Evolutionary conservation across 2,888 invertebrate genomes (phyloP), one percentile per base, ranked within the genome.

Genomic region (Chrysolina americana): DNA sequence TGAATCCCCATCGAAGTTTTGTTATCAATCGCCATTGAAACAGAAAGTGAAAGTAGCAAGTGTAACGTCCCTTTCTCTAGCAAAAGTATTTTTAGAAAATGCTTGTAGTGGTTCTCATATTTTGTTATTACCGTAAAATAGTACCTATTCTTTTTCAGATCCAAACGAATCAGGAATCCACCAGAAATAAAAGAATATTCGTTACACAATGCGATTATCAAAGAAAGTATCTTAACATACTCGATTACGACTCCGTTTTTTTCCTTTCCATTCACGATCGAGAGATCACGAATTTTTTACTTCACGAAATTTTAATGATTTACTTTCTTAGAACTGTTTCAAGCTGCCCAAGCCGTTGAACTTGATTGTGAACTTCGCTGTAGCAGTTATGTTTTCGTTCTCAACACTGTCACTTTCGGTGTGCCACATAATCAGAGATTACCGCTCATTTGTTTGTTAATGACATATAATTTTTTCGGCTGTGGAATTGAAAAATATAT

Each of bases 271-370:
- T 59, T 59, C 28, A 28, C 59, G 36, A 50, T 19, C 50, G 9
- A 19, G 50, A 59, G 59, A 59, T 59, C 59, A 36, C 59, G 59
- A 59, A n/a, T n/a, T n/a, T 36, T 36, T 36, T 36, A n/a, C 59
- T 28, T 28, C 59, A 59, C 19, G 56, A 73, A 36, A 64, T 69
- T 73, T 68, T 69, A 69, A 69, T 69, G 65, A 69, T 69, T 69
- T 64, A 73, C 73, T 69, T 73, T 73, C 69, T 56, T 65, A 13
- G n/a, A 17, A 59, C 9, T 13, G 23, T 8, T 36, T 8, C 36
- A 36, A 59, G n/a, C n/a, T n/a, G 10, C 15, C 36, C 2, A 5
- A 59, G 28, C 28, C 59, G 15, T 8, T 59, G 59, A 13, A 36
- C 28, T 17, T 28, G 36, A 9, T 59, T n/a, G 36, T 59, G 59